These are phyloP conservation scores for Ptychobarbus kaznakovi DNA, from an alignment of 2,797 vertebrate species.

Conservation along the genomic window DNA sequence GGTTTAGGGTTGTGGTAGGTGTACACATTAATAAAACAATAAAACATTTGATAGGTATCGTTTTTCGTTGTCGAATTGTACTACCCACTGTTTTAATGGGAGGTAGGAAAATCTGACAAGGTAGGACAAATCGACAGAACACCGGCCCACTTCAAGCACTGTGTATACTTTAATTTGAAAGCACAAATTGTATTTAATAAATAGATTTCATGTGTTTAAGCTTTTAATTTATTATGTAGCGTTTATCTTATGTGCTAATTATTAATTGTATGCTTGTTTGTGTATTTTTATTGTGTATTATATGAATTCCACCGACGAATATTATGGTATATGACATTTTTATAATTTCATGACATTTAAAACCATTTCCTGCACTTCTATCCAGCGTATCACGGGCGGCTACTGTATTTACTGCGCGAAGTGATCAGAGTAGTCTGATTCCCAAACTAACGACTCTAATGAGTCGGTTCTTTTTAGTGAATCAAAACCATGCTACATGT, in stretches of 20 bases:
- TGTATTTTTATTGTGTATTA: not conserved
- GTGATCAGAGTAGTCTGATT: not conserved
- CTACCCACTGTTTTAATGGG: no score
- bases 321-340: not conserved
- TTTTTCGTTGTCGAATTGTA: no score
- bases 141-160: no score
- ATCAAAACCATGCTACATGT: not conserved
- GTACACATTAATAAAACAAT: no score
- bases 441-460: not conserved
- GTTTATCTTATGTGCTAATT: not conserved
- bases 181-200: not conserved
- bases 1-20: no score
- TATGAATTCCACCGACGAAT: not conserved
- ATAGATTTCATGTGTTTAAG: not conserved
- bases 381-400: not conserved
- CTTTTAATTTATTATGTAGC: not conserved
- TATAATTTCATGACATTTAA: not conserved
- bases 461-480: not conserved
- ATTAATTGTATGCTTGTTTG: not conserved
- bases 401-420: not conserved
- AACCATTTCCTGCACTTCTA: not conserved
- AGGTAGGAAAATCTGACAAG: no score
- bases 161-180: no score
- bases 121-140: no score
- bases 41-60: no score